Percentiles rank a stretch among this genome's conserved stretches.
Evolutionary conservation across 2,797 vertebrate genomes (phyloP).

Genomic region (Cossypha niveicapilla): DNA sequence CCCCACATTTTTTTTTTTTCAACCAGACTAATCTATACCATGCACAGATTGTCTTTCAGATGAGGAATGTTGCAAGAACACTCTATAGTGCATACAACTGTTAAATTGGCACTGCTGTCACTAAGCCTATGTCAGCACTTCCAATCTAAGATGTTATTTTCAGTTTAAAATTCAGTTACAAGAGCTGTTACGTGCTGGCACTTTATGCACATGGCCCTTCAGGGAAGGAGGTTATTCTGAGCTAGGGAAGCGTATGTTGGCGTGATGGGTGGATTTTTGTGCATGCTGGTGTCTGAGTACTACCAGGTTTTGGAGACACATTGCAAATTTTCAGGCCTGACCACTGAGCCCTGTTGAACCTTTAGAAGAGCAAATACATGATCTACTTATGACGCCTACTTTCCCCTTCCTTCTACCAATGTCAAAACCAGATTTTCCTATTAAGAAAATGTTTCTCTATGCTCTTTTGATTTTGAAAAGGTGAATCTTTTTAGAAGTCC

Average conservation of each 20-base stretch:
- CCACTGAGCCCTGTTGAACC: not conserved
- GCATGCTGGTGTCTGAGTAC: not conserved
- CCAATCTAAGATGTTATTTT: constrained; percentile 66
- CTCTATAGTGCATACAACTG: constrained; percentile 37
- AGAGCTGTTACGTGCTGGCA: constrained; percentile 42
- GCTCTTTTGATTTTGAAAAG: not conserved
- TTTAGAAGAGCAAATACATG: not conserved
- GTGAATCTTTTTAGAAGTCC: not conserved
- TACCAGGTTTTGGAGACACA: not conserved
- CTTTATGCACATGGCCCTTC: constrained; percentile 40
- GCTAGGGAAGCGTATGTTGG: not conserved
- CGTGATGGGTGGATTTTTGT: not conserved
- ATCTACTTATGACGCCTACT: not conserved
- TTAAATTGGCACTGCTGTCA: constrained; percentile 8
- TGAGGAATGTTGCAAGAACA: constrained; percentile 36
- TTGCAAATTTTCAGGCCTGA: not conserved
- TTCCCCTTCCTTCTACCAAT: not conserved
- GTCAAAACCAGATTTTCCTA: not conserved
- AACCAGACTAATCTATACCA: constrained; percentile 17
- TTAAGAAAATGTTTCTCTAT: not conserved
- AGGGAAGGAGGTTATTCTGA: constrained; percentile 45
- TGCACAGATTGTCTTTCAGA: constrained; percentile 40
- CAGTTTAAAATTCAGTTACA: constrained; percentile 66
- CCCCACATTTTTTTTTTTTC: not conserved
- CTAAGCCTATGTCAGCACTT: constrained; percentile 61